Evolutionary conservation across 2,797 vertebrate species (phyloP), one percentile per base, ranked within the genome.

Genomic region (Distichodus sexfasciatus): DNA sequence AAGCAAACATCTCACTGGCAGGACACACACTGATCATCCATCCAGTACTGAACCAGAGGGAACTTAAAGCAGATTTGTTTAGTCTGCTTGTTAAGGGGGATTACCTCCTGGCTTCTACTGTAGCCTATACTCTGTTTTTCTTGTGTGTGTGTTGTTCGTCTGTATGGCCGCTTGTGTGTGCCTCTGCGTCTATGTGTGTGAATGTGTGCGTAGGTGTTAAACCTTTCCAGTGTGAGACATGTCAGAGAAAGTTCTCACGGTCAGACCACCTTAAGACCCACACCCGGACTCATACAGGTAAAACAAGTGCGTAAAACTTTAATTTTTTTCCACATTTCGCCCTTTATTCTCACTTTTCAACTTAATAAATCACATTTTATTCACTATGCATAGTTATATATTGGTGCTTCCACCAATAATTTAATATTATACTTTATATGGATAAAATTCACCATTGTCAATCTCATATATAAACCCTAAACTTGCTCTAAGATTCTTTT

Each of bases 261-360:
- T 99, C 97, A 82, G 96, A 99, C 88, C 97, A 98, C 65, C 94
- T 99, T 93, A 99, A 99, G 94, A 98, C 96, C 84, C 97, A 99
- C 93, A 99, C 94, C 92, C 95, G 97, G 96, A 99, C 97, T 97
- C 97, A 99, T 98, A 99, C 97, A 99, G 97, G 97, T 99, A 99
- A 99, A 99, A 98, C 97, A 99, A 99, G 97, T 99, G 97, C 97
- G 97, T 99, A 99, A 96, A 76, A 94, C 94, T 86, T 96, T 98
- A 72, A 94, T 84, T 90, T 90, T 95, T 93, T 95, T 91, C n/a
- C 93, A 92, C 93, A 93, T 94, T 94, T 94, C 90, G 91, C 92
- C 78, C 80, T 84, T 72, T 66, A 61, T 79, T 72, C 81, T 69
- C 53, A 59, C 44, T 69, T 63, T 76, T 28, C 44, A 47, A 58